These are phyloP conservation scores for Meghimatium bilineatum DNA, from an alignment of 2,888 invertebrate species.

Conservation along the genomic window DNA sequence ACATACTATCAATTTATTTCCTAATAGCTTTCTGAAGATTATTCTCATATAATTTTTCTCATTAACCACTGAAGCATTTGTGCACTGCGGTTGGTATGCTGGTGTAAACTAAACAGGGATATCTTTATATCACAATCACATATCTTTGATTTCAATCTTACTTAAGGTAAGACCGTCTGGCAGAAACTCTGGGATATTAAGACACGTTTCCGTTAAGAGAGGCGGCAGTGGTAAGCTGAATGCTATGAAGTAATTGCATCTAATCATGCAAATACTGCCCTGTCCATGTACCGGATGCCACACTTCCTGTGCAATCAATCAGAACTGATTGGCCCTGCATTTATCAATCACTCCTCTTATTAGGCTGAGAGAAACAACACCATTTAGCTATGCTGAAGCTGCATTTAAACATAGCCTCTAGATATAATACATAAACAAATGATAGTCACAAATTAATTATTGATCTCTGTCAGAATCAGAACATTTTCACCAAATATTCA, in stretches of 20 bases:
- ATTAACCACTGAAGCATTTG: background rate
- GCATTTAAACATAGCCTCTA: too few species aligned
- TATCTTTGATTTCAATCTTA: background rate
- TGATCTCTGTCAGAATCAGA: too few species aligned
- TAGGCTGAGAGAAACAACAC: background rate
- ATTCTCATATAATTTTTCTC: background rate
- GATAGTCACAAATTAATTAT: too few species aligned
- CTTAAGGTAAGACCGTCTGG: background rate
- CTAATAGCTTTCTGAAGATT: background rate
- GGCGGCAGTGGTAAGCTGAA: background rate
- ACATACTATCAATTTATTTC: background rate
- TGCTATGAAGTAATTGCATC: conserved; percentile 16
- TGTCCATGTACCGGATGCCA: conserved; percentile 25
- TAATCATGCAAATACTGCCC: conserved; percentile 21
- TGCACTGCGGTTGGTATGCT: background rate
- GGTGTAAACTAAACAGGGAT: too few species aligned
- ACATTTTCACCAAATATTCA: too few species aligned
- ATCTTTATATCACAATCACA: background rate
- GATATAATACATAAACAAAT: too few species aligned
- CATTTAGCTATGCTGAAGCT: too few species aligned
- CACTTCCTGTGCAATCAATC: conserved; percentile 30
- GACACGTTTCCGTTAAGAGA: conserved; percentile 14
- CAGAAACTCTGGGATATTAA: background rate
- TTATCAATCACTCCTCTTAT: background rate
- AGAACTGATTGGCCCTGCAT: conserved; percentile 22